These are phyloP conservation scores for Lepidochitona cinerea DNA, from an alignment of 2,888 invertebrate species.

Conservation along the genomic window DNA sequence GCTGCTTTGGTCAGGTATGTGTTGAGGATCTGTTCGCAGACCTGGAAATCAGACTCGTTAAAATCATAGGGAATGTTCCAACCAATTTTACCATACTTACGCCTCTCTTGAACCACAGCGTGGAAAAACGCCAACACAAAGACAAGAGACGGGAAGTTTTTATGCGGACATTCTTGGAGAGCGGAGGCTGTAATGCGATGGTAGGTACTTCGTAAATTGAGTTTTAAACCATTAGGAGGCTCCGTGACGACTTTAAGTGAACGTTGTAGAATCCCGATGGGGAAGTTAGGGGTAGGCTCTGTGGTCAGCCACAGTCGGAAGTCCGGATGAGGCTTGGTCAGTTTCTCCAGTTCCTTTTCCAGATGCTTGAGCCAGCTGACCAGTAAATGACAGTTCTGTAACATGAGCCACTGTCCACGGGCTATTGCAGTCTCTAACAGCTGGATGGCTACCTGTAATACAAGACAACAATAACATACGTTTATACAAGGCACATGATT, in stretches of 20 bases:
- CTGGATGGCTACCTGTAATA: conserved; percentile 77
- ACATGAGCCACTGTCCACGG: conserved; percentile 89
- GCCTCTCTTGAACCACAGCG: conserved; percentile 90
- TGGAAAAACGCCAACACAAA: conserved; percentile 95
- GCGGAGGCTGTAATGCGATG: conserved; percentile 85
- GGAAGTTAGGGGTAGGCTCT: conserved; percentile 88
- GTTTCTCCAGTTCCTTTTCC: conserved; percentile 86
- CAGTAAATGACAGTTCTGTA: conserved; percentile 92
- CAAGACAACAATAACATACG: no score
- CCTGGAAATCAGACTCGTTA: conserved; percentile 90
- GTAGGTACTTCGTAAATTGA: conserved; percentile 90
- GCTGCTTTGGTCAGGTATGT: conserved; percentile 85
- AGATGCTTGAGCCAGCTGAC: conserved; percentile 84
- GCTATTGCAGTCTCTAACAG: conserved; percentile 70
- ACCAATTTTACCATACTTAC: conserved; percentile 94
- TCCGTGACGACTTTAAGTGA: conserved; percentile 93
- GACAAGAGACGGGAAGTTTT: conserved; percentile 84
- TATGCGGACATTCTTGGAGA: conserved; percentile 82
- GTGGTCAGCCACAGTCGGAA: conserved; percentile 95
- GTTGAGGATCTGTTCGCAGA: conserved; percentile 87
- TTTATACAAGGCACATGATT: no score
- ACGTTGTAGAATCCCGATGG: conserved; percentile 89
- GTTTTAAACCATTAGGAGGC: conserved; percentile 90
- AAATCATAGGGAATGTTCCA: conserved; percentile 97
- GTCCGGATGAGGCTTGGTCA: conserved; percentile 88